Evolutionary conservation across 30 jellyfish, hydroid and myxozoan species (phyloP), one percentile per base, ranked within the genome.

Genomic region (Hydra vulgaris): DNA sequence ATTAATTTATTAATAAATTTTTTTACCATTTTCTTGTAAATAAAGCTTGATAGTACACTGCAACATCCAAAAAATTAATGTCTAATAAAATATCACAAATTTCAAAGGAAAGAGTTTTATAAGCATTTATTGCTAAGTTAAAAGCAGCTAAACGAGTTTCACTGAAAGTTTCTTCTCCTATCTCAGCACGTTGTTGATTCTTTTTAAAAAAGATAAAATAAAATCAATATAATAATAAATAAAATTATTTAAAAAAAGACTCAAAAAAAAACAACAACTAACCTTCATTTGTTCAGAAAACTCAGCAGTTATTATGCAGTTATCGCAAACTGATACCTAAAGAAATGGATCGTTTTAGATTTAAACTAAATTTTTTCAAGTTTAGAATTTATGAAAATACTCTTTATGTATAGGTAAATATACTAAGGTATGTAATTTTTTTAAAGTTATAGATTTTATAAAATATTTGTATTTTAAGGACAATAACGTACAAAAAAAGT

Each of bases 231-330:
- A n/a, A n/a, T n/a, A n/a, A n/a, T n/a, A n/a, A n/a, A n/a, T n/a
- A n/a, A n/a, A n/a, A n/a, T n/a, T n/a, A n/a, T n/a, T n/a, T n/a
- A n/a, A n/a, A n/a, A n/a, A n/a, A n/a, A n/a, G n/a, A n/a, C n/a
- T n/a, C n/a, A n/a, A n/a, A n/a, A n/a, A n/a, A n/a, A n/a, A n/a
- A n/a, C n/a, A 40, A 40, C 61, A 23, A 27, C 84, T 77, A 20
- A 91, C 98, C 92, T 86, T 91, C 98, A 91, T 83, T 78, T 86
- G 98, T 25, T 82, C 95, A 21, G 96, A 89, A 77, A 91, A 91
- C 77, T 86, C 98, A 18, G 95, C 76, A 52, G 86, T 84, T 21
- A 89, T 80, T 40, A 81, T 87, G 54, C 95, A 82, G 71, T 91
- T 91, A 66, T 91, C 86, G 53, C 87, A 52, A 76, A 86, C 79